These are phyloP conservation scores for Actias luna DNA, from an alignment of 2,888 invertebrate species.

Conservation along the genomic window DNA sequence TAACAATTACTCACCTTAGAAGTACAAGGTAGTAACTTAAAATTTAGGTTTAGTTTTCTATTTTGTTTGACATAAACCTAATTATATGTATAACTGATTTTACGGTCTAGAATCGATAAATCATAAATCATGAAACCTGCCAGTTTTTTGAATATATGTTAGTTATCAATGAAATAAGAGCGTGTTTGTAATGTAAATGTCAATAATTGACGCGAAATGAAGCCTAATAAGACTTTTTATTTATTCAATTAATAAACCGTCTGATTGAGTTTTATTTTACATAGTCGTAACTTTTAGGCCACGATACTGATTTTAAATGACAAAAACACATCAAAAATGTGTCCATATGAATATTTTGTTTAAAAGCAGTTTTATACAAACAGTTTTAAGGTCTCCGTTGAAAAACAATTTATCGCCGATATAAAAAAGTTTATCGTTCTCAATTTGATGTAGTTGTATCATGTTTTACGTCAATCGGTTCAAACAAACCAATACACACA, in stretches of 20 bases:
- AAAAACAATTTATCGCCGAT: no score
- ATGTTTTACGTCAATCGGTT: constrained; percentile 49
- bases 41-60: no score
- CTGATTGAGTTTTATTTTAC: background rate
- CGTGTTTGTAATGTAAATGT: background rate
- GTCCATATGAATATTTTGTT: constrained; percentile 31
- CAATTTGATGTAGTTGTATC: constrained; percentile 35
- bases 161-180: background rate
- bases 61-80: background rate
- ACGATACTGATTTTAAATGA: constrained; percentile 35
- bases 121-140: background rate
- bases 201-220: background rate
- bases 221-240: background rate
- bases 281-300: constrained; percentile 39
- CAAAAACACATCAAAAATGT: constrained; percentile 35
- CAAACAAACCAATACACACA: constrained; percentile 34
- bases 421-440: constrained; percentile 38
- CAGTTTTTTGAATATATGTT: background rate
- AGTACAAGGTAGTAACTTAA: background rate
- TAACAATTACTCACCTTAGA: background rate
- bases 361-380: constrained; percentile 30
- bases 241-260: background rate
- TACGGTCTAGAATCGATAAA: background rate
- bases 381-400: constrained; percentile 17
- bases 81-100: no score